phyloP scores from a whole-genome alignment of 2,888 invertebrate species.

The Tetrapedia diversipes region DNA sequence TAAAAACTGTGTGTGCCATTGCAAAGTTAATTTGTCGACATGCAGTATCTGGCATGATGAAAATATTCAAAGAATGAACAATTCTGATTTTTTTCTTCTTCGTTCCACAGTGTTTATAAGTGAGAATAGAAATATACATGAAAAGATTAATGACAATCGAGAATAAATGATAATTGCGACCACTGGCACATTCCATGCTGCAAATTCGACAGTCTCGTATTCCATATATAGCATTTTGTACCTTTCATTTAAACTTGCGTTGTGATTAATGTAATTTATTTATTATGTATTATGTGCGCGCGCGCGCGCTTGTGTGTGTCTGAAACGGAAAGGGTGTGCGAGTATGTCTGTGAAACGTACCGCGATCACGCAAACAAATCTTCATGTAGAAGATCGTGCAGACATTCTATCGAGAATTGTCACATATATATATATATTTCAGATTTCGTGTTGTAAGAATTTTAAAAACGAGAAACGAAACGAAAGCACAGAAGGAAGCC shows the following conservation, averaged over 20 bases:
- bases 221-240: slow-evolving; percentile 65
- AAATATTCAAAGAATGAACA: too few species aligned
- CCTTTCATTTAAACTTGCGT: slow-evolving; percentile 62
- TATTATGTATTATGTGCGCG: too few species aligned
- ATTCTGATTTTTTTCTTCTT: neutral
- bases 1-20: too few species aligned
- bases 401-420: neutral
- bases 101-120: neutral
- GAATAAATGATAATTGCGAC: slow-evolving; percentile 15
- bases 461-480: slow-evolving; percentile 1
- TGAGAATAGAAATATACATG: too few species aligned
- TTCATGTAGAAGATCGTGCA: neutral
- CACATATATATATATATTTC: too few species aligned
- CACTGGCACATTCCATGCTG: slow-evolving; percentile 63
- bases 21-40: neutral
- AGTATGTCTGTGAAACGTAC: slow-evolving; percentile 44
- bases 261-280: slow-evolving; percentile 69
- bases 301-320: too few species aligned
- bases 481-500: neutral
- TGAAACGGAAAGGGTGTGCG: too few species aligned
- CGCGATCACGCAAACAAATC: slow-evolving; percentile 20
- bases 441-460: too few species aligned
- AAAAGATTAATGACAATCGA: slow-evolving; percentile 6
- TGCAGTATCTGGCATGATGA: too few species aligned
- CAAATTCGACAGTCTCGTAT: slow-evolving; percentile 59